A percentile compares a stretch with the other conserved stretches of the same genome.
These are phyloP conservation scores for Gymnogyps californianus DNA, from an alignment of 2,113 vertebrate species.

Conservation along the genomic window DNA sequence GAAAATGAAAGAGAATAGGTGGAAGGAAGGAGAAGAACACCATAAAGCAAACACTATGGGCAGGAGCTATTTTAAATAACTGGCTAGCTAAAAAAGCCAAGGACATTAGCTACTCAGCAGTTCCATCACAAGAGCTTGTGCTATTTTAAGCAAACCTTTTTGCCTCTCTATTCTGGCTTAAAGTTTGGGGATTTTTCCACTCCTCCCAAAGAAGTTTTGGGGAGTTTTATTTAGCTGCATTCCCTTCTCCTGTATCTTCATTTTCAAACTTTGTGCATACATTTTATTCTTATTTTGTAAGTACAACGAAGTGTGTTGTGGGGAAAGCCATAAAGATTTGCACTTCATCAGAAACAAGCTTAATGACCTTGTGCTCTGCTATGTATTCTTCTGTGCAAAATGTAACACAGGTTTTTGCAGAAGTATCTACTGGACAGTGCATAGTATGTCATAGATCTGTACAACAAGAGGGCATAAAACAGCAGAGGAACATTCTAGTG, in stretches of 20 bases:
- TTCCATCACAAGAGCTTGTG: slow-evolving; percentile 42
- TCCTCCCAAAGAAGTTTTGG: background rate
- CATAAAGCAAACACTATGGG: slow-evolving; percentile 62
- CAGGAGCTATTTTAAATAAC: slow-evolving; percentile 70
- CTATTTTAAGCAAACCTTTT: slow-evolving; percentile 60
- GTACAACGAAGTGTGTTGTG: background rate
- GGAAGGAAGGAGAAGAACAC: slow-evolving; percentile 46
- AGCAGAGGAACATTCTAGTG: background rate
- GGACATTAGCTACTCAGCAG: slow-evolving; percentile 69
- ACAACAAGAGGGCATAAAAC: background rate
- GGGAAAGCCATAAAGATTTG: background rate
- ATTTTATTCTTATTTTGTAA: background rate
- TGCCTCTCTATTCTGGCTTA: background rate
- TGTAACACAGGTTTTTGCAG: background rate
- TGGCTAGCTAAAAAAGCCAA: slow-evolving; percentile 62
- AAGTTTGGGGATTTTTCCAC: slow-evolving; percentile 55
- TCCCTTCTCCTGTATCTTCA: background rate
- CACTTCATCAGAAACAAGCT: background rate
- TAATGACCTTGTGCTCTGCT: background rate
- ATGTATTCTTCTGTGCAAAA: background rate
- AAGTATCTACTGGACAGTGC: background rate
- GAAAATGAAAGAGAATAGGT: slow-evolving; percentile 47
- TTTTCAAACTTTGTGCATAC: background rate
- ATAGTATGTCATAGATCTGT: background rate
- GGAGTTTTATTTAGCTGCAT: background rate